phyloP scores from a whole-genome alignment of 2,113 vertebrate species.

The Bettongia penicillata region DNA sequence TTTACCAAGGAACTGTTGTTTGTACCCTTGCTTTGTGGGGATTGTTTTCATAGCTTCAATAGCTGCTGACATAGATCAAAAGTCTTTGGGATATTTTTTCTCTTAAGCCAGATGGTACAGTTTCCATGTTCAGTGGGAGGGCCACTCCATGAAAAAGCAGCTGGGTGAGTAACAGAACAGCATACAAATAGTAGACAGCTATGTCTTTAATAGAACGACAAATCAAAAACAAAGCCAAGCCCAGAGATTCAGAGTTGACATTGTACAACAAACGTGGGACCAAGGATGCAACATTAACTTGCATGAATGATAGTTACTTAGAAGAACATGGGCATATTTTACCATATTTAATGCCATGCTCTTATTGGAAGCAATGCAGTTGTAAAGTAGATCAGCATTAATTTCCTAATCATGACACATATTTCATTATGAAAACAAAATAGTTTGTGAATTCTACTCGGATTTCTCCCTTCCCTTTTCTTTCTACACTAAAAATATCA shows the following conservation, averaged over 20 bases:
- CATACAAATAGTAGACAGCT: constrained; percentile 46
- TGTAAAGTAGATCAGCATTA: not conserved
- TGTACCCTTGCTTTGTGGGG: constrained; percentile 4
- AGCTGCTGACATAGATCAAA: constrained; percentile 58
- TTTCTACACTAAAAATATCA: not conserved
- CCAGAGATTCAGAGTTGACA: constrained; percentile 4
- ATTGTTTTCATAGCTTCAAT: constrained; percentile 43
- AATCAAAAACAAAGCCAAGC: constrained; percentile 29
- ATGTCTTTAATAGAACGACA: not conserved
- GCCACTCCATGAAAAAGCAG: not conserved
- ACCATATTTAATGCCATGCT: not conserved
- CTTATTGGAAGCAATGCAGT: not conserved
- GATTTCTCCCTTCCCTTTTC: not conserved
- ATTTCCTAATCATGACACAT: not conserved
- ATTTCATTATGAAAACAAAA: not conserved
- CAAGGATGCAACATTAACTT: not conserved
- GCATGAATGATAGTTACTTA: constrained; percentile 39
- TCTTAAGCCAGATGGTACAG: constrained; percentile 43
- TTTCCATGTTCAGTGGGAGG: constrained; percentile 54
- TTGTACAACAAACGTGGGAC: not conserved
- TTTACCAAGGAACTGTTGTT: not conserved
- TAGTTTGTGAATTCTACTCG: not conserved
- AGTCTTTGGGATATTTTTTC: constrained; percentile 38
- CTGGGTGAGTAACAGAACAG: constrained; percentile 37
- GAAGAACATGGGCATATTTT: not conserved